phyloP scores from a whole-genome alignment of 2,888 invertebrate genomes.

The Allacma fusca region DNA sequence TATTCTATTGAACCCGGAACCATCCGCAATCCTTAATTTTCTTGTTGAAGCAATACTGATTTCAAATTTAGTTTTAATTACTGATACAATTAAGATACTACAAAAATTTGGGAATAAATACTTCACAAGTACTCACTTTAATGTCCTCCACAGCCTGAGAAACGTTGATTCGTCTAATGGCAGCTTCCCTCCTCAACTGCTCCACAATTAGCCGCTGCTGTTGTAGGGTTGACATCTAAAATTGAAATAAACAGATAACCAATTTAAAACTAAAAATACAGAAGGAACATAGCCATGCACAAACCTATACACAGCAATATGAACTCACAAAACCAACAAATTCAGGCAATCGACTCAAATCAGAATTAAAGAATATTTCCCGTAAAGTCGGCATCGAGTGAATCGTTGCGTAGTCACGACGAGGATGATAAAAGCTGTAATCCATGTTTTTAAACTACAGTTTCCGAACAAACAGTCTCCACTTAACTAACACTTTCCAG shows the following conservation, averaged over 20 bases:
- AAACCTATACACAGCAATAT: background rate
- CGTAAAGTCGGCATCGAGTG: slow-evolving; percentile 50
- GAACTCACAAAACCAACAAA: slow-evolving; percentile 59
- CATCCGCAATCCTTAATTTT: no score
- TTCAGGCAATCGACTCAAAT: slow-evolving; percentile 57
- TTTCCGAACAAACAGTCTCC: no score
- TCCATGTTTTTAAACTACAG: slow-evolving; percentile 19
- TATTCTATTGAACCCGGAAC: no score
- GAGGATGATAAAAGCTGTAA: slow-evolving; percentile 38
- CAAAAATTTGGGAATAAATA: no score
- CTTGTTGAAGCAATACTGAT: background rate
- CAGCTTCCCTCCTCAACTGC: slow-evolving; percentile 89
- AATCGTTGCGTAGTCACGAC: slow-evolving; percentile 39
- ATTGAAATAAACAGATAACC: slow-evolving; percentile 16
- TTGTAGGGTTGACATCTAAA: slow-evolving; percentile 84
- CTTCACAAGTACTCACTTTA: slow-evolving; percentile 66
- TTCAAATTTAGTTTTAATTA: background rate
- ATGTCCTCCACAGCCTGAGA: slow-evolving; percentile 93
- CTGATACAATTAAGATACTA: no score
- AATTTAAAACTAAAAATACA: background rate
- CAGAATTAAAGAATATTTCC: slow-evolving; percentile 58
- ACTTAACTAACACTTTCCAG: no score
- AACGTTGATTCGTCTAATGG: slow-evolving; percentile 83
- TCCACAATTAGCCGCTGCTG: slow-evolving; percentile 93
- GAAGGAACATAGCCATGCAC: background rate